phyloP scores from a whole-genome alignment of 2,797 vertebrate genomes.

The Ciconia nigra region DNA sequence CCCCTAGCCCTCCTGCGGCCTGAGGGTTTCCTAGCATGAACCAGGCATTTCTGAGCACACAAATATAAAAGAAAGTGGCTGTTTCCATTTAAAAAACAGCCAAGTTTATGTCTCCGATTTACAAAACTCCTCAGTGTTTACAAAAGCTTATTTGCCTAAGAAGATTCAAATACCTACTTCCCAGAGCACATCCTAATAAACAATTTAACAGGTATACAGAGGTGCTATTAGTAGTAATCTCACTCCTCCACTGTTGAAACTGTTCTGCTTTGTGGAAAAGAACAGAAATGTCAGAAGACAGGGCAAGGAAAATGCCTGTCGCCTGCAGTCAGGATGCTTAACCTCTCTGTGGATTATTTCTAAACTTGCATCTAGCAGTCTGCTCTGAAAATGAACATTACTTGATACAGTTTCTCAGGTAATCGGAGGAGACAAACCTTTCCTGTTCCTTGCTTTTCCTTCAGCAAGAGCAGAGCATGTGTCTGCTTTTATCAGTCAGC shows the following conservation, averaged over 20 bases:
- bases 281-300: not conserved
- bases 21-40: too few relatives aligned
- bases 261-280: not conserved
- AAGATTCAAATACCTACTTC: not conserved
- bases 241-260: not conserved
- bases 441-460: not conserved
- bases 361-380: not conserved
- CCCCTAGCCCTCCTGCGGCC: not conserved
- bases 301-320: accelerated
- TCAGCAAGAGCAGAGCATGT: not conserved
- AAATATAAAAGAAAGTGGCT: not conserved
- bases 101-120: not conserved
- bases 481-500: not conserved
- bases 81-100: not conserved
- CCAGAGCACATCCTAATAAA: not conserved
- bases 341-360: not conserved
- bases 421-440: not conserved
- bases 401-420: not conserved
- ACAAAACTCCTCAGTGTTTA: not conserved
- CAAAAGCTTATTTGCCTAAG: not conserved
- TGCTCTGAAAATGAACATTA: not conserved
- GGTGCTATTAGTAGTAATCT: not conserved
- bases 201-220: not conserved
- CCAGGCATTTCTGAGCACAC: not conserved
- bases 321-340: not conserved